phyloP scores from a whole-genome alignment of 2,888 invertebrate species.

The Merodon equestris region DNA sequence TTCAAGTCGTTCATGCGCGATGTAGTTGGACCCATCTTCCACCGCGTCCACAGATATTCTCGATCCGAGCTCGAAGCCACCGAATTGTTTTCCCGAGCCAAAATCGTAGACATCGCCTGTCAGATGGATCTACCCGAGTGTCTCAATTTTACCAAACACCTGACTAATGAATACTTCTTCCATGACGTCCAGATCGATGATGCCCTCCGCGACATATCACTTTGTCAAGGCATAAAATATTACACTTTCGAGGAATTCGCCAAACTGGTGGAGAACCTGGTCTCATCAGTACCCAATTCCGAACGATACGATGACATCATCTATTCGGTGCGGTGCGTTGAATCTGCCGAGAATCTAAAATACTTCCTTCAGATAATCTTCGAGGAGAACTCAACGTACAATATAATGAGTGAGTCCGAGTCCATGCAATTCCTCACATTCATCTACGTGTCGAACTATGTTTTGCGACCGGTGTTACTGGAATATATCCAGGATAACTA shows the following conservation, averaged over 20 bases:
- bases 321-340: conserved; percentile 74
- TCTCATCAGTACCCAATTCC: conserved; percentile 65
- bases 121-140: conserved; percentile 73
- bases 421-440: conserved; percentile 73
- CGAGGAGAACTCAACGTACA: conserved; percentile 72
- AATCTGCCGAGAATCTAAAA: conserved; percentile 71
- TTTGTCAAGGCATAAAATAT: conserved; percentile 74
- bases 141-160: conserved; percentile 71
- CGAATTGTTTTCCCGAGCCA: conserved; percentile 54
- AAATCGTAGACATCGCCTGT: conserved; percentile 73
- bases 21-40: conserved; percentile 72
- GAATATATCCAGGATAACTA: conserved; percentile 74
- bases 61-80: conserved; percentile 53
- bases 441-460: conserved; percentile 72
- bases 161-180: conserved; percentile 72
- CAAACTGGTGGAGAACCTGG: conserved; percentile 70
- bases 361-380: conserved; percentile 73
- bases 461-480: conserved; percentile 72
- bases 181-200: conserved; percentile 66
- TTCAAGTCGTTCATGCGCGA: conserved; percentile 73
- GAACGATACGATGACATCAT: conserved; percentile 73
- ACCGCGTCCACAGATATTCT: conserved; percentile 57
- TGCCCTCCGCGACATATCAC: conserved; percentile 70
- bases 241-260: conserved; percentile 72
- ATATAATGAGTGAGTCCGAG: conserved; percentile 71